These are phyloP conservation scores for Lepidurus packardi DNA, from an alignment of 1,140 invertebrate species.

Conservation along the genomic window DNA sequence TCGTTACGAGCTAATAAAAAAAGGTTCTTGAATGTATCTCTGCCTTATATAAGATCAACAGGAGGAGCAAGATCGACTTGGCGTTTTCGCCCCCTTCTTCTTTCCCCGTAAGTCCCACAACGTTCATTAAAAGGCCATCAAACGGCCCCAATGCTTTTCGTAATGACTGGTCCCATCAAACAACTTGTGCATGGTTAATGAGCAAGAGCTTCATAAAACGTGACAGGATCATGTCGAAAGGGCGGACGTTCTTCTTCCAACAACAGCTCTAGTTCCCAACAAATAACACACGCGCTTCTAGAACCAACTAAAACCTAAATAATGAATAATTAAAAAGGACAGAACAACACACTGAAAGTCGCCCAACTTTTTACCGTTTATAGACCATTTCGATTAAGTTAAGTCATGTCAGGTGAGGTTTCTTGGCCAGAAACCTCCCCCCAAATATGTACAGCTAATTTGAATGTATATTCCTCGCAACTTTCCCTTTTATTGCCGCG, in stretches of 20 bases:
- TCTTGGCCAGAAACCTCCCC: no score
- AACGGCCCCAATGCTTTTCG: slow-evolving; percentile 8
- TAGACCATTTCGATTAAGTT: no score
- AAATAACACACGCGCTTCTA: background rate
- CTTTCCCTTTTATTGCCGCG: slow-evolving; percentile 7
- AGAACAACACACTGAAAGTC: no score
- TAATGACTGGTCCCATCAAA: background rate
- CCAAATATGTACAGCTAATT: background rate
- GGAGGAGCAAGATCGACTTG: background rate
- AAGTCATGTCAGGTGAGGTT: no score
- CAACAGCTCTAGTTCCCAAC: background rate
- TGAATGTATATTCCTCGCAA: background rate
- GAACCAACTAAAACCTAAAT: no score
- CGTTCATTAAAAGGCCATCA: slow-evolving; percentile 11
- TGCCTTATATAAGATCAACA: background rate
- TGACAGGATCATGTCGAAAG: background rate
- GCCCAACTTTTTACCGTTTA: no score
- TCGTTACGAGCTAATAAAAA: background rate
- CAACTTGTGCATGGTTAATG: background rate
- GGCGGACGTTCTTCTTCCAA: background rate
- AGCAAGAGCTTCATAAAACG: slow-evolving; percentile 15
- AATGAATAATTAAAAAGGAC: no score
- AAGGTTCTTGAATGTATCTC: background rate
- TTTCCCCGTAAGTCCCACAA: background rate
- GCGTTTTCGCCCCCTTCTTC: background rate